Conservation (phyloP, 2,113 vertebrate species). For the Salvelinus alpinus region DNA sequence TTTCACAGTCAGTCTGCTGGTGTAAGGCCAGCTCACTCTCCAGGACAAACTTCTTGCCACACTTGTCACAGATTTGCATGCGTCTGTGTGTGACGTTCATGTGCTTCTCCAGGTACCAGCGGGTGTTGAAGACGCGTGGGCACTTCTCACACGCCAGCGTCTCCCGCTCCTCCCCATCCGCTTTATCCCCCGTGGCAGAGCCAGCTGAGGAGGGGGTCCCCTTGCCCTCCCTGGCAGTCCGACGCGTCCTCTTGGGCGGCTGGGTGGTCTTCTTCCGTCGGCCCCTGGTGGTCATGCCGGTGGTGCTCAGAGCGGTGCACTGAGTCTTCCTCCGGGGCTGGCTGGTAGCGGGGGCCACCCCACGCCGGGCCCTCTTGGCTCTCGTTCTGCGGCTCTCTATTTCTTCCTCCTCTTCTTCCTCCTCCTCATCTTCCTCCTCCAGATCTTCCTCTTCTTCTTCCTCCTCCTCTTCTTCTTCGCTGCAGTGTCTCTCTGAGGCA, state of each 20-base stretch:
- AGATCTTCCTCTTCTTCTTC: slow-evolving; percentile 62
- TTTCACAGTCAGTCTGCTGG: slow-evolving; percentile 99
- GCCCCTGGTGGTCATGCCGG: slow-evolving; percentile 85
- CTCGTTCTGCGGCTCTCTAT: slow-evolving; percentile 80
- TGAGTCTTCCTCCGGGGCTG: slow-evolving; percentile 75
- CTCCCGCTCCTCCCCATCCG: slow-evolving; percentile 86
- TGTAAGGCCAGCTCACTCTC: slow-evolving; percentile 98
- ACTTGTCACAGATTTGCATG: slow-evolving; percentile 99
- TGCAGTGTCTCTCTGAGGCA: slow-evolving; percentile 86
- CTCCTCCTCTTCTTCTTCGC: slow-evolving; percentile 82
- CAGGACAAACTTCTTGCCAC: slow-evolving; percentile 97
- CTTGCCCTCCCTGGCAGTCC: slow-evolving; percentile 77
- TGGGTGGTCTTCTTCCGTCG: slow-evolving; percentile 84
- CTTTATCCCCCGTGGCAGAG: slow-evolving; percentile 67
- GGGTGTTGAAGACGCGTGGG: slow-evolving; percentile 96
- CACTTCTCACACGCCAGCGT: slow-evolving; percentile 97
- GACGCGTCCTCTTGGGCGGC: slow-evolving; percentile 82
- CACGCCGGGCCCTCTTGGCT: slow-evolving; percentile 70
- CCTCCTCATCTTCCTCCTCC: slow-evolving; percentile 76
- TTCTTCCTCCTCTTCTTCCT: slow-evolving; percentile 70
- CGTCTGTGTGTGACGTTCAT: slow-evolving; percentile 98
- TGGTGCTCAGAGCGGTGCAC: slow-evolving; percentile 67
- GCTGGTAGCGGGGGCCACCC: slow-evolving; percentile 16
- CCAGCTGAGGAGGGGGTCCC: slow-evolving; percentile 49
- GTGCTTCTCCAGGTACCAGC: slow-evolving; percentile 99